These are phyloP conservation scores for Discoglossus pictus DNA, from an alignment of 2,797 vertebrate genomes.

Conservation along the genomic window DNA sequence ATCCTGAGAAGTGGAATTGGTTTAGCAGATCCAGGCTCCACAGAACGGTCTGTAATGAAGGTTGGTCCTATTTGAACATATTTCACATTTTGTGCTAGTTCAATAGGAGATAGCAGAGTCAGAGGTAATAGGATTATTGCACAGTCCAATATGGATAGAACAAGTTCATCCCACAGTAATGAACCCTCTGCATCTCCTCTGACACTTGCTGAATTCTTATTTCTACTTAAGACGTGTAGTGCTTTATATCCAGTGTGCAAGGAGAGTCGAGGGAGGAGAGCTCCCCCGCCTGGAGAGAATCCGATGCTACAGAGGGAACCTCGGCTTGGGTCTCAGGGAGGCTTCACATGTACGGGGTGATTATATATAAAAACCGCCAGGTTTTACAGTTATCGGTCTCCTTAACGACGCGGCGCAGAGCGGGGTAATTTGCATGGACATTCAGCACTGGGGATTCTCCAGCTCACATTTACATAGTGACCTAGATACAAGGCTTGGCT, in stretches of 20 bases:
- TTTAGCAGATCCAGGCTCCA: no score
- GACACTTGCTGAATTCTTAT: constrained; percentile 34
- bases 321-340: no score
- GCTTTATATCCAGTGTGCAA: neutral
- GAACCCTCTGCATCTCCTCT: neutral
- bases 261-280: neutral
- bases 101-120: neutral
- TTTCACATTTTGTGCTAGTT: neutral
- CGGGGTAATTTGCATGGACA: no score
- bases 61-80: constrained; percentile 3
- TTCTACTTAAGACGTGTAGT: neutral
- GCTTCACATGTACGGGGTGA: no score
- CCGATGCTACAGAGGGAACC: constrained; percentile 8
- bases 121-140: constrained; percentile 9
- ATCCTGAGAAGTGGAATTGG: no score
- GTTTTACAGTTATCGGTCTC: no score
- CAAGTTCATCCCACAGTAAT: constrained; percentile 1
- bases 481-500: no score
- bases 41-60: no score
- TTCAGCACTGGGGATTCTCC: no score
- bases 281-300: constrained; percentile 15
- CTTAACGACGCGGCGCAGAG: no score
- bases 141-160: constrained; percentile 2
- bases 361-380: no score
- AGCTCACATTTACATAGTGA: no score